Evolutionary conservation across 2,113 vertebrate genomes (phyloP).

Genomic region (rat (Rattus norvegicus)): GRCr8 NC_086024.1:31754501-31755000

Average conservation of each 20-base stretch:
- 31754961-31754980: slow-evolving; percentile 82
- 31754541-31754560: too few relatives aligned
- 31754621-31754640: too few relatives aligned
- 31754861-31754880: slow-evolving; percentile 89
- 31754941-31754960: slow-evolving; percentile 85
- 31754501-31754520: too few relatives aligned
- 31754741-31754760: background rate
- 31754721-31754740: background rate
- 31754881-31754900: slow-evolving; percentile 87
- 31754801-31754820: background rate
- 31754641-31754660: background rate
- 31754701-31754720: background rate
- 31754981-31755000: slow-evolving; percentile 82
- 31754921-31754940: slow-evolving; percentile 81
- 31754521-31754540: too few relatives aligned
- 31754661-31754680: background rate
- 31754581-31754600: too few relatives aligned
- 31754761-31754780: background rate
- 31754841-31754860: background rate
- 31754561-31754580: too few relatives aligned
- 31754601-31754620: too few relatives aligned
- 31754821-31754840: background rate
- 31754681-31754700: background rate
- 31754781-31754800: background rate
- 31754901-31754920: slow-evolving; percentile 82